Percentiles rank a stretch among this genome's conserved stretches.
Conservation (phyloP, 23 tunicate genomes). For the Ascidia mentula region DNA sequence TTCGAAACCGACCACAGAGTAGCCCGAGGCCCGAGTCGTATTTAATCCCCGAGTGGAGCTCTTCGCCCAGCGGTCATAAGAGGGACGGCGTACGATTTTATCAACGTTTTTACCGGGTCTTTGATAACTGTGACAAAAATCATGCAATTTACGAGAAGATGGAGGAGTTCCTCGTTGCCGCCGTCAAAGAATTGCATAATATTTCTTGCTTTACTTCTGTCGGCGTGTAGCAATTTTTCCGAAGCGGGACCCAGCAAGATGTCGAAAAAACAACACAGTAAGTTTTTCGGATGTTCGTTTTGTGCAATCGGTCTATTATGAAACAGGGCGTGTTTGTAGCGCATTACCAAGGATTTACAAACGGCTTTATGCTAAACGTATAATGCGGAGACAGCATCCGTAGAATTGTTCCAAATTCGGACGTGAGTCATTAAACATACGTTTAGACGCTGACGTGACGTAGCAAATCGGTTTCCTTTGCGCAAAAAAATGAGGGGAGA, state of each 20-base stretch:
- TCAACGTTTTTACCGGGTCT: too few relatives aligned
- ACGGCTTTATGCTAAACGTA: too few relatives aligned
- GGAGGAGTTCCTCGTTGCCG: background rate
- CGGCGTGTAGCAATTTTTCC: background rate
- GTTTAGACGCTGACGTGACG: background rate
- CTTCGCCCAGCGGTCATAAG: background rate
- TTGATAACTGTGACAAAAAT: background rate
- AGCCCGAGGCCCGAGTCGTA: background rate
- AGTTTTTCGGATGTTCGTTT: background rate
- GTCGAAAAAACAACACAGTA: background rate
- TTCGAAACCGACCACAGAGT: background rate
- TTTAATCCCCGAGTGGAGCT: background rate
- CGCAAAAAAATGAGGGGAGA: background rate
- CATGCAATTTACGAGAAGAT: background rate
- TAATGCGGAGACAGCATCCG: too few relatives aligned
- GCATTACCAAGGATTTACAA: too few relatives aligned
- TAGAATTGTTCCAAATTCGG: too few relatives aligned
- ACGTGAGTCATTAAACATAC: conserved; percentile 6
- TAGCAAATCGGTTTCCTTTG: background rate
- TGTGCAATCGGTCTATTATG: background rate
- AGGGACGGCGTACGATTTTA: background rate
- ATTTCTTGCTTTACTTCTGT: background rate
- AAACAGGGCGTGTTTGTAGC: too few relatives aligned
- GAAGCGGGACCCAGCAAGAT: background rate
- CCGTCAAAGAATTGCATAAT: background rate